These are phyloP conservation scores for Microcebus tavaratra DNA, from an alignment of 2,113 vertebrate genomes.

Conservation along the genomic window DNA sequence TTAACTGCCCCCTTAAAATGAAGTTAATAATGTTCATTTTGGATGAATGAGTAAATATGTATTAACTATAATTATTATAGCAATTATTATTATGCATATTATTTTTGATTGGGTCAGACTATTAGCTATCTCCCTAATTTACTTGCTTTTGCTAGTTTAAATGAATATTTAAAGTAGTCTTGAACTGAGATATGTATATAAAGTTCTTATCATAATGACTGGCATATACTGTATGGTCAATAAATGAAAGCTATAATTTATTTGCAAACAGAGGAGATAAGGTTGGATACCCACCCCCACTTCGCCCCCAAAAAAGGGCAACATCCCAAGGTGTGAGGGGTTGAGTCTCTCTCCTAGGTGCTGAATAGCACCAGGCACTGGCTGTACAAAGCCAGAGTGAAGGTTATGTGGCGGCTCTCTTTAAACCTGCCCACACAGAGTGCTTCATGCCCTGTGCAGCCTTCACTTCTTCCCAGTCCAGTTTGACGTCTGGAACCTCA, in stretches of 20 bases:
- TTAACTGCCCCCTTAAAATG: not conserved
- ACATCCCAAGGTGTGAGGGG: no score
- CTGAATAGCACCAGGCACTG: not conserved
- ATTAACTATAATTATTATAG: not conserved
- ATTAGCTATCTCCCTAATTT: not conserved
- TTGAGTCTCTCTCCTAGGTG: not conserved
- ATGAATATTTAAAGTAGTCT: not conserved
- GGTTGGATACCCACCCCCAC: not conserved
- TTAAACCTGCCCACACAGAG: slow-evolving; percentile 89
- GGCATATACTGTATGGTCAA: not conserved
- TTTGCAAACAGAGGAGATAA: slow-evolving; percentile 15
- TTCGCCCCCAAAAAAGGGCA: not conserved
- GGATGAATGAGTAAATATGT: not conserved
- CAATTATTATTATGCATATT: not conserved
- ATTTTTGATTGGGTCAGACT: not conserved
- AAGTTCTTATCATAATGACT: not conserved
- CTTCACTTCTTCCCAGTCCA: slow-evolving; percentile 93
- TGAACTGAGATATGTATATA: not conserved
- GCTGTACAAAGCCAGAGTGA: not conserved
- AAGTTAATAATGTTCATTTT: not conserved
- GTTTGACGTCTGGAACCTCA: slow-evolving; percentile 86
- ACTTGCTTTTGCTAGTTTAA: not conserved
- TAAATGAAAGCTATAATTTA: slow-evolving; percentile 39
- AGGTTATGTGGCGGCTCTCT: slow-evolving; percentile 77
- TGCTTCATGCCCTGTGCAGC: slow-evolving; percentile 87